These are phyloP conservation scores for Podarcis siculus DNA, from an alignment of 2,797 vertebrate genomes.

Conservation along the genomic window DNA sequence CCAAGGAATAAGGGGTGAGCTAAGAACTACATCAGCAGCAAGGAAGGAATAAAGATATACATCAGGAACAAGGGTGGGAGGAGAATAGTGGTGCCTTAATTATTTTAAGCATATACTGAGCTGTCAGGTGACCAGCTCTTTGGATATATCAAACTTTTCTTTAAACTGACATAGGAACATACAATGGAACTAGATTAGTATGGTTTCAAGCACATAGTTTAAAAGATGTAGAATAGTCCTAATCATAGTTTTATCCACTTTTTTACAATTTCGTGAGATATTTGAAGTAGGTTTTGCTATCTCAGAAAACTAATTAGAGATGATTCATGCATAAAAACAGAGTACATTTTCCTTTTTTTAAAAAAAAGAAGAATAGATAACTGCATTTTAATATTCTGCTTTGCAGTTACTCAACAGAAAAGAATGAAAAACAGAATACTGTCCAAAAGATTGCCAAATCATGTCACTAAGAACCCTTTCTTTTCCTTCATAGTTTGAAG, in stretches of 20 bases:
- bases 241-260: not conserved
- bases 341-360: not conserved
- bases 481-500: not conserved
- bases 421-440: not conserved
- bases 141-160: not conserved
- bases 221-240: not conserved
- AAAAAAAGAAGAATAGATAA: not conserved
- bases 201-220: not conserved
- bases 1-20: no score
- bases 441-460: not conserved
- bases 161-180: not conserved
- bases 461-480: not conserved
- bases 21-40: no score
- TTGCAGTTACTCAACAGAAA: not conserved
- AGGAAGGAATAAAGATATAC: no score
- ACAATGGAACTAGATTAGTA: not conserved
- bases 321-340: slow-evolving; percentile 11
- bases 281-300: not conserved
- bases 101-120: not conserved
- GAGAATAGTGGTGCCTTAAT: no score
- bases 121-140: not conserved
- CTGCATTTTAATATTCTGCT: not conserved
- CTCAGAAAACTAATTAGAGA: slow-evolving; percentile 11
- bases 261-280: not conserved
- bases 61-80: no score